Evolutionary conservation across 2,797 vertebrate species (phyloP), one percentile per base, ranked within the genome.

Genomic region (Ctenopoma kingsleyae): DNA sequence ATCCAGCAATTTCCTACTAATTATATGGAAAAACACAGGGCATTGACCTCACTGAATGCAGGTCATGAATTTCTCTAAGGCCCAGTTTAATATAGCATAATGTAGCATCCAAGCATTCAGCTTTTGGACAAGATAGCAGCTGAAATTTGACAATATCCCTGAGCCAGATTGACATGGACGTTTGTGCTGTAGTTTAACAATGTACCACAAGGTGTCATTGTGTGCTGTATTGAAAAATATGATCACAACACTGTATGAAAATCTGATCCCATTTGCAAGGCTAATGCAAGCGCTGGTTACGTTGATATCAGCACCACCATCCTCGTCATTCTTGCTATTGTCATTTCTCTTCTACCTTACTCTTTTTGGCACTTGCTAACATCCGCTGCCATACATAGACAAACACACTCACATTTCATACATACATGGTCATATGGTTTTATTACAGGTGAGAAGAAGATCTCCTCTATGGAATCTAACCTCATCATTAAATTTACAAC

Each of bases 161-260:
- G 23, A 74, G 48, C 55, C 35, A 60, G 56, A 49, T 65, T 32
- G 71, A 52, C 75, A 65, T 44, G 36, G 62, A 46, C 52, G 67
- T 10, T 58, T 74, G 43, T 30, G 70, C 75, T 91, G 91, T 79
- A 89, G 84, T 91, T 89, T 67, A 64, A 58, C 71, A 72, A 57
- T 4, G 6, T 49, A 68, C 91, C 91, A 93, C 91, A 84, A 89
- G 91, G 84, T 92, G 92, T 90, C 91, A 82, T 81, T 74, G 77
- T 88, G 81, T 60, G 54, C 90, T 79, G 27, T 79, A 53, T 19
- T 82, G 77, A 69, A 71, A 71, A 80, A 56, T 38, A 55, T 55
- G 41, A 62, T 58, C 64, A 60, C 65, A 49, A 58, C 55, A 71
- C 55, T 81, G 69, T 49, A 76, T 82, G 59, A 84, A 84, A 86